phyloP scores from a whole-genome alignment of 2,113 vertebrate genomes.

The Dipodomys merriami region DNA sequence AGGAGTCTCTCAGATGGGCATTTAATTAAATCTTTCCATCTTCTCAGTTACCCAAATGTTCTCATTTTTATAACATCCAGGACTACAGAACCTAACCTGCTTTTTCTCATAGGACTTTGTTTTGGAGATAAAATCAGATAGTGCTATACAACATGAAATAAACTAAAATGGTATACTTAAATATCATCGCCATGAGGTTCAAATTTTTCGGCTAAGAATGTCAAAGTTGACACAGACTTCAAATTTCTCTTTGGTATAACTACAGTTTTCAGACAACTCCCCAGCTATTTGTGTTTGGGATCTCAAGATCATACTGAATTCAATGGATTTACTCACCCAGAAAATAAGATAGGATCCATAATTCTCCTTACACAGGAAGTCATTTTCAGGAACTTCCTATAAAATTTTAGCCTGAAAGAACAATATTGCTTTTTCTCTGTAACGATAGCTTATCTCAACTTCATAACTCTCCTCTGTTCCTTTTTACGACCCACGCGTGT shows the following conservation, averaged over 20 bases:
- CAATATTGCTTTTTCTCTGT: constrained; percentile 27
- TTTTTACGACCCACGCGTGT: background rate
- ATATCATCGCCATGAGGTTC: background rate
- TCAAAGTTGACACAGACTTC: background rate
- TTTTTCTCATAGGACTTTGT: background rate
- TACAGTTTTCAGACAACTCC: background rate
- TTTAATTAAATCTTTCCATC: background rate
- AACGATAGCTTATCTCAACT: constrained; percentile 15
- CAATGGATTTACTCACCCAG: constrained; percentile 44
- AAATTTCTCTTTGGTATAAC: background rate
- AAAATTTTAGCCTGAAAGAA: constrained; percentile 20
- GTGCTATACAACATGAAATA: background rate
- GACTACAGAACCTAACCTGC: background rate
- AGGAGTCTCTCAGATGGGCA: background rate
- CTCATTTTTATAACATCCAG: background rate
- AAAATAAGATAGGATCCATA: constrained; percentile 3
- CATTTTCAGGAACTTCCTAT: constrained; percentile 52
- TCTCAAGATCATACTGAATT: constrained; percentile 40
- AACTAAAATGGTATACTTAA: background rate
- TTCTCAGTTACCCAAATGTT: background rate
- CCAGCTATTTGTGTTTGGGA: background rate
- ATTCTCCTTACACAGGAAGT: background rate
- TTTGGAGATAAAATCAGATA: background rate
- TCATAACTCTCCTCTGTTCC: background rate
- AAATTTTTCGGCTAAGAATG: background rate